These are phyloP conservation scores for Protobothrops flavoviridis DNA, from an alignment of 2,113 vertebrate species.

Conservation along the genomic window DNA sequence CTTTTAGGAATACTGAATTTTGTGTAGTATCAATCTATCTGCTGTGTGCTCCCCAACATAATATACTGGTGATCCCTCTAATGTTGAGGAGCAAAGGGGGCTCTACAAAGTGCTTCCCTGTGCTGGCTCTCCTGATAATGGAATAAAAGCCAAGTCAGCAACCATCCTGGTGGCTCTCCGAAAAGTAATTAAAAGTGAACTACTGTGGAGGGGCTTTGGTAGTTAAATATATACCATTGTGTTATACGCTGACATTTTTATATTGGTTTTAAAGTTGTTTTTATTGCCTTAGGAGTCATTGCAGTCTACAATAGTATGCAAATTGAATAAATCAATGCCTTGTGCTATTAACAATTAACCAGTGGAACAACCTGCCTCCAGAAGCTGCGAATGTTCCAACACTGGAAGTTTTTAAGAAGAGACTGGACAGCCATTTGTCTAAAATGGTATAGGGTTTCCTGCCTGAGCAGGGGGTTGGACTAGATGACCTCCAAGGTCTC, in stretches of 20 bases:
- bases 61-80: not conserved
- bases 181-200: not conserved
- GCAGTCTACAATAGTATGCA: not conserved
- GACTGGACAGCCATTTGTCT: too few species aligned
- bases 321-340: not conserved
- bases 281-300: not conserved
- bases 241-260: not conserved
- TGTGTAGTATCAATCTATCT: not conserved
- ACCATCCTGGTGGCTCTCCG: not conserved
- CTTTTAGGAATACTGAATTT: not conserved
- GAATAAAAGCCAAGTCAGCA: not conserved
- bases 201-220: not conserved
- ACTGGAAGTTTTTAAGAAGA: too few species aligned
- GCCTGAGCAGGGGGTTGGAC: too few species aligned
- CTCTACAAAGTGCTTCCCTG: not conserved
- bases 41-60: not conserved
- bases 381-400: too few species aligned
- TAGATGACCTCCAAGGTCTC: too few species aligned
- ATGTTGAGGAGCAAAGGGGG: not conserved
- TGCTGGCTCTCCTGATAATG: not conserved
- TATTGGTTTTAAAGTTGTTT: not conserved
- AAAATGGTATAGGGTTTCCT: too few species aligned
- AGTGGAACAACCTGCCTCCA: too few species aligned
- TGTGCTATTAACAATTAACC: not conserved
- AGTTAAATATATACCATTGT: not conserved